A percentile compares a stretch with the other conserved stretches of the same genome.
Evolutionary conservation across 1,140 invertebrate genomes (phyloP).

Genomic region (Aphis craccivora): DNA sequence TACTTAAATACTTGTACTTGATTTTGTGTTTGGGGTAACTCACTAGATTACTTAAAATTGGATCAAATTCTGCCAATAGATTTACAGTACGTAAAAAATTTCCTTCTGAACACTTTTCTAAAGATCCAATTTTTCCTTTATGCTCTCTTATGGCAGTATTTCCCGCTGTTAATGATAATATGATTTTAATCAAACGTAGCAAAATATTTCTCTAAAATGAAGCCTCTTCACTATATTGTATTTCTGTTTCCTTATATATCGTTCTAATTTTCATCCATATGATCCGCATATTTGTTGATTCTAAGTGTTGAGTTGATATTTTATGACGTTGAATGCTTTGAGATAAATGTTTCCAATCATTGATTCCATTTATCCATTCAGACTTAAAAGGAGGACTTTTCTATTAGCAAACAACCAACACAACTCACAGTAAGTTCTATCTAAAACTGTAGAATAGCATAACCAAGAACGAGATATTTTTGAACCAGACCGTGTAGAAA

Average conservation of each 20-base stretch:
- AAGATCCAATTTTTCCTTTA: neutral
- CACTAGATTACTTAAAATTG: neutral
- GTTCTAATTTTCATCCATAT: conserved; percentile 18
- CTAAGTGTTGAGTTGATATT: conserved; percentile 18
- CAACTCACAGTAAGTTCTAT: neutral
- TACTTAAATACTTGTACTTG: no score
- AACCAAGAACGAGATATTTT: conserved; percentile 33
- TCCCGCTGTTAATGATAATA: conserved; percentile 30
- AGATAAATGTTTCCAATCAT: conserved; percentile 23
- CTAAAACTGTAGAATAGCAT: conserved; percentile 33
- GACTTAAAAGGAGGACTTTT: neutral
- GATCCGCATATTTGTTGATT: conserved; percentile 26
- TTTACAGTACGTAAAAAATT: neutral
- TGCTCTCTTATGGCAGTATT: conserved; percentile 25
- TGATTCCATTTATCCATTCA: conserved; percentile 20
- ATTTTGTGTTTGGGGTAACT: neutral
- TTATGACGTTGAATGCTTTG: neutral
- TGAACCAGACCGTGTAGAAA: conserved; percentile 14
- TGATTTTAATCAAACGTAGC: conserved; percentile 17
- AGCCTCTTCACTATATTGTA: conserved; percentile 22
- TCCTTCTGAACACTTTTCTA: neutral
- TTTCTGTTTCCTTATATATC: neutral
- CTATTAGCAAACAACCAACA: conserved; percentile 31
- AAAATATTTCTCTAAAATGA: conserved; percentile 33
- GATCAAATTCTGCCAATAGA: neutral